Evolutionary conservation across 2,888 invertebrate species (phyloP).

Genomic region (Sepiola atlantica): DNA sequence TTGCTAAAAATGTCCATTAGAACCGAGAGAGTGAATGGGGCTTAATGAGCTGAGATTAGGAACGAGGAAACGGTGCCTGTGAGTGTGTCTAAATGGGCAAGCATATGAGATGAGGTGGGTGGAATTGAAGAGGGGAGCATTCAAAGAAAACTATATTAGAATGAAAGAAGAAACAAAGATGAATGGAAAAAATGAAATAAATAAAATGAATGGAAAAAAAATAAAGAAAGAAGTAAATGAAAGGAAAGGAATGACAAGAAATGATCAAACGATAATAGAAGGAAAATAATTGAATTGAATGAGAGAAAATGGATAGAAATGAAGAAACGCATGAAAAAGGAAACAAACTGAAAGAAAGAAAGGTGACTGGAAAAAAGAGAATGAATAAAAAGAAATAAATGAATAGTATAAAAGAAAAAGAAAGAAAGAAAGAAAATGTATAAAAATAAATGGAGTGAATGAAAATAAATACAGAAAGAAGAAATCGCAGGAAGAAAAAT

Average conservation of each 20-base stretch:
- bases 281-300: background rate
- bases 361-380: background rate
- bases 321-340: background rate
- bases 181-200: background rate
- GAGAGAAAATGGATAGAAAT: background rate
- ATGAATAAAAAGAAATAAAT: background rate
- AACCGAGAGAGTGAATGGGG: background rate
- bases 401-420: background rate
- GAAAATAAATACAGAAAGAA: background rate
- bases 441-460: background rate
- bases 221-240: background rate
- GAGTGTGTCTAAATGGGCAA: background rate
- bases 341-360: background rate
- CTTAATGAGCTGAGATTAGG: constrained; percentile 8
- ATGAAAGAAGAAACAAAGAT: background rate
- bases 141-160: background rate
- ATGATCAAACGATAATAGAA: background rate
- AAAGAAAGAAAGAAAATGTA: background rate
- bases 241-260: background rate
- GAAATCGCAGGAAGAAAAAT: background rate
- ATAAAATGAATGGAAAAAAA: background rate
- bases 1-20: background rate
- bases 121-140: background rate
- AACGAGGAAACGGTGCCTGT: background rate
- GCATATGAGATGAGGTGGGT: background rate